Percentiles rank a stretch among this genome's conserved stretches.
phyloP scores from a whole-genome alignment of 2,888 invertebrate species.

The Helicoverpa assulta region DNA sequence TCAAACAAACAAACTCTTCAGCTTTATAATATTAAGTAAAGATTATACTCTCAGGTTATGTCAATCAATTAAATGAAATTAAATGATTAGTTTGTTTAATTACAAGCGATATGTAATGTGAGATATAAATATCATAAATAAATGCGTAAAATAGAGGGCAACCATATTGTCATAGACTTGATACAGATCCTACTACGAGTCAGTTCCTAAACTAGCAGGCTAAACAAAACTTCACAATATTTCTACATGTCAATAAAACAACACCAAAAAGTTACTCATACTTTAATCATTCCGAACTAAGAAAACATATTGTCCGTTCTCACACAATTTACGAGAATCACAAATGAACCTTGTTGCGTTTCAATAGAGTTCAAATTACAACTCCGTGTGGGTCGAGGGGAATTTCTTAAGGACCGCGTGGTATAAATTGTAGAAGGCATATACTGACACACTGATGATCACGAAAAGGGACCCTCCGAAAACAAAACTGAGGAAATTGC shows the following conservation, averaged over 20 bases:
- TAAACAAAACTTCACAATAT: not conserved
- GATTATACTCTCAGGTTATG: too few species aligned
- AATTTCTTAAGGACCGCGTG: conserved; percentile 94
- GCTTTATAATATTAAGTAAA: too few species aligned
- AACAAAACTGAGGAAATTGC: conserved; percentile 95
- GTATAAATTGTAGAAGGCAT: conserved; percentile 95
- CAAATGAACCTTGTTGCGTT: conserved; percentile 48
- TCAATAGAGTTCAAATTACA: conserved; percentile 87
- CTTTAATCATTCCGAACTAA: conserved; percentile 55
- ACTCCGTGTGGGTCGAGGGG: conserved; percentile 94
- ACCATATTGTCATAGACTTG: too few species aligned
- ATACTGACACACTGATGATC: conserved; percentile 95
- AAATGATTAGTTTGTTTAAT: too few species aligned
- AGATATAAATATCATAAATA: too few species aligned
- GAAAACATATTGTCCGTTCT: conserved; percentile 56
- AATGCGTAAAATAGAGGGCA: too few species aligned
- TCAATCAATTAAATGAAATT: too few species aligned
- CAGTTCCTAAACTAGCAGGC: too few species aligned
- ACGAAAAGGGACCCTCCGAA: conserved; percentile 94
- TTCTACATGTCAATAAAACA: conserved; percentile 10
- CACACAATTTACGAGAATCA: conserved; percentile 52
- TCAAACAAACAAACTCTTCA: too few species aligned
- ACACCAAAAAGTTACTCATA: conserved; percentile 47
- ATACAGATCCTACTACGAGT: too few species aligned
- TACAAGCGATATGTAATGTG: too few species aligned